These are phyloP conservation scores for Margarornis squamiger DNA, from an alignment of 2,797 vertebrate genomes.

Conservation along the genomic window DNA sequence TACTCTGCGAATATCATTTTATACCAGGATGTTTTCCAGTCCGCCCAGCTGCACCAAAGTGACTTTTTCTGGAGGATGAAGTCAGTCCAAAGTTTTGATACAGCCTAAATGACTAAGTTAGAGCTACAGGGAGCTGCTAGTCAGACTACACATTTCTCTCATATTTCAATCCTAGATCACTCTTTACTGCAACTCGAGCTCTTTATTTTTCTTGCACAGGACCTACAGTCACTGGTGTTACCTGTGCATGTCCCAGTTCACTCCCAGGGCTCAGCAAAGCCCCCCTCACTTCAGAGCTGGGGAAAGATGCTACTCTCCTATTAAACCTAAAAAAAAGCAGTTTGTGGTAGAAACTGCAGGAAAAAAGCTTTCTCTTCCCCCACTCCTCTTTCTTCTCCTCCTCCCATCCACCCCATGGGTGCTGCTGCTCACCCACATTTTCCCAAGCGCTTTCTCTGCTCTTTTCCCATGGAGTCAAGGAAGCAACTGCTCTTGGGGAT, in stretches of 20 bases:
- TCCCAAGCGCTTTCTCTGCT: background rate
- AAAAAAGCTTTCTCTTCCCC: background rate
- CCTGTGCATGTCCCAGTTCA: background rate
- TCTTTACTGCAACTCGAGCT: background rate
- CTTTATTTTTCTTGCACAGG: background rate
- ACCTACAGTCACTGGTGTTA: background rate
- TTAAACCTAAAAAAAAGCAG: background rate
- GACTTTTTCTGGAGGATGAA: background rate
- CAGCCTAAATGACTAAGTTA: background rate
- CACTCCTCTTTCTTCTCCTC: background rate
- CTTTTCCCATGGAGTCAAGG: slow-evolving; percentile 7
- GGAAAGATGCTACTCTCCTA: background rate
- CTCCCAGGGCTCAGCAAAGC: background rate
- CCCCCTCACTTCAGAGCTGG: background rate
- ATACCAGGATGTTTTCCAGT: background rate
- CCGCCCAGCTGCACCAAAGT: background rate
- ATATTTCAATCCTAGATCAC: background rate
- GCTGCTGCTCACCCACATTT: background rate
- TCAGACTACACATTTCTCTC: background rate
- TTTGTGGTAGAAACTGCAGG: background rate
- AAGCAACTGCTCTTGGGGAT: background rate
- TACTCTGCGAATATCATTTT: background rate
- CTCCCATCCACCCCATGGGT: background rate
- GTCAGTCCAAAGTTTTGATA: background rate
- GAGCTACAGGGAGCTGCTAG: background rate